A percentile compares a stretch with the other conserved stretches of the same genome.
These are phyloP conservation scores for Acyrthosiphon pisum DNA, from an alignment of 1,140 invertebrate species.

Conservation along the genomic window DNA sequence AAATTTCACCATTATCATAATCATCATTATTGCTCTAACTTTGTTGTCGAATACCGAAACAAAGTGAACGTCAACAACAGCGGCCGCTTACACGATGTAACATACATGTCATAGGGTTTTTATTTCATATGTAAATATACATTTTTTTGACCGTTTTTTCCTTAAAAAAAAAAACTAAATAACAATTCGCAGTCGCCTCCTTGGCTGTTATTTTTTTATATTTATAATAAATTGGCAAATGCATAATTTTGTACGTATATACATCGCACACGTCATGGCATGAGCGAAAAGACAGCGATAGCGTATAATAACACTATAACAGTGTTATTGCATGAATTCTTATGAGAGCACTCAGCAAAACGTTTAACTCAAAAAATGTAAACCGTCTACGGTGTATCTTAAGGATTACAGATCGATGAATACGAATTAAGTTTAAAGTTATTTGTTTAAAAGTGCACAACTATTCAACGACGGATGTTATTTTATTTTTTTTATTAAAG, in stretches of 20 bases:
- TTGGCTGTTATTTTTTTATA: not conserved
- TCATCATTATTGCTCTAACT: not conserved
- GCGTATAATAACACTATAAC: not conserved
- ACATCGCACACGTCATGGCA: not conserved
- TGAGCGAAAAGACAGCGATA: not conserved
- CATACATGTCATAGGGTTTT: not conserved
- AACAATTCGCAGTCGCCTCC: not conserved
- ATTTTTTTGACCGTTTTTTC: not conserved
- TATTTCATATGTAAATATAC: not conserved
- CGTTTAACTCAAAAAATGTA: not conserved
- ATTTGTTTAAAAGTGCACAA: not conserved
- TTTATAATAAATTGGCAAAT: not conserved
- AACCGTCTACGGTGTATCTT: not conserved
- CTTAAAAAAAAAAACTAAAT: not conserved
- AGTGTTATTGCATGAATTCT: not conserved
- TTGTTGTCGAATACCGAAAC: not conserved
- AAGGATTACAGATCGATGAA: not conserved
- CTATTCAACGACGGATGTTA: not conserved
- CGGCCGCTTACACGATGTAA: not conserved
- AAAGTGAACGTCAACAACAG: slow-evolving; percentile 26
- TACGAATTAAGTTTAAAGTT: not conserved
- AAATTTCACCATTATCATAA: not conserved
- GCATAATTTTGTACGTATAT: not conserved
- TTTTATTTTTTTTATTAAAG: not conserved
- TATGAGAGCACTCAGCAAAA: not conserved